Evolutionary conservation across 37 sponge, comb jelly and placozoan genomes (phyloP), one percentile per base, ranked within the genome.

Genomic region (Ephydatia muelleri): DNA sequence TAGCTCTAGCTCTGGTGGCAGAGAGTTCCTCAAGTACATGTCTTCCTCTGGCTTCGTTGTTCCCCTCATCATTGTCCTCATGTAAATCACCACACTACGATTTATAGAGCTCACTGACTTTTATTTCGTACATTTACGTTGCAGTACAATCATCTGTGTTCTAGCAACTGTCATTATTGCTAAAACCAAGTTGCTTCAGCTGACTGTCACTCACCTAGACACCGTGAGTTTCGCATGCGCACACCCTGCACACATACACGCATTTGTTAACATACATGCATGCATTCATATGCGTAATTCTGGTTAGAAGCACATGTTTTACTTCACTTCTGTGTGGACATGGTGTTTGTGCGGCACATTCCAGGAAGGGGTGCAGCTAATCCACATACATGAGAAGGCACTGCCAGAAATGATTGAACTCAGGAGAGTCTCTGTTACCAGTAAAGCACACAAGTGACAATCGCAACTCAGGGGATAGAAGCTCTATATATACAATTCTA

Each of bases 181-280:
- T 21, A 57, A 11, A 57, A 1, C 57, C 1, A 57, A 57, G 16
- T 14, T 57, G 16, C 57, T 57, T 57, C 57, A 57, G 19, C 16
- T 57, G 57, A 57, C 57, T 13, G 57, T 31, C 1, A 71, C 14
- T 28, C 30, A 71, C 1, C n/a, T 57, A 12, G 26, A 49, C 49
- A 27, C 79, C 29, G 49, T 57, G 0, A 23, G 26, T 78, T 47
- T 6, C 26, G 6, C 1, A 12, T 19, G n/a, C 13, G 16, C 38
- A 80, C 70, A 65, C 43, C 3, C 6, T 38, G 75, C 68, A 23
- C 49, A 84, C 78, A 76, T 21, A 19, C 77, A 67, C n/a, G 47
- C 84, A n/a, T n/a, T n/a, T n/a, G n/a, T n/a, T n/a, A n/a, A n/a
- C n/a, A 73, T 38, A 74, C 84, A 75, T 38, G 34, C 67, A 30